Evolutionary conservation across 2,888 invertebrate genomes (phyloP), one percentile per base, ranked within the genome.

Genomic region (Drosophila lutescens): DNA sequence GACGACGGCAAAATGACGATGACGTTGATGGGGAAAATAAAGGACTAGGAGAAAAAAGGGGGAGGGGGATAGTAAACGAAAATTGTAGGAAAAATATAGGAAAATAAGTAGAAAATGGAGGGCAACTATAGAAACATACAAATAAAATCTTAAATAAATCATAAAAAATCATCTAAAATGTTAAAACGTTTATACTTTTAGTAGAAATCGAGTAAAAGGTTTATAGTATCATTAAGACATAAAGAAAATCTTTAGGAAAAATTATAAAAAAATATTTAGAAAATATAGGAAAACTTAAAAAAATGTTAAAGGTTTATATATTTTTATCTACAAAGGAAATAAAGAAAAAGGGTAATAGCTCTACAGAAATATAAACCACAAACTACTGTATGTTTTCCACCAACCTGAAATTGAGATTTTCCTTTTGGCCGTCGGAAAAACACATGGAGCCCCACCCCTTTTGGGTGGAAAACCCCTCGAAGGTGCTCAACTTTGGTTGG

Each of bases 401-500:
- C 10, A 30, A n/a, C 30, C 30, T 30, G 30, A 30, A 30, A 7
- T 12, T 8, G 13, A 4, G 30, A 32, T 8, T 47, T 46, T 50
- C 9, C 17, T 44, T 50, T 50, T 30, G 30, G 78, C 90, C 90
- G 90, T 76, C 89, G 89, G 90, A 78, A 76, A 78, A 75, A 77
- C 68, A 40, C 40, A 51, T 50, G 15, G 40, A 32, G 30, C 51
- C 54, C 53, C 49, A 30, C 17, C 74, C 26, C 26, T 58, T 53
- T 59, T 47, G 55, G 57, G 82, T 76, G 83, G 74, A 68, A 73
- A 78, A 76, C 78, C 75, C 77, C 73, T 47, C 68, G 70, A 89
- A 89, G 87, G 83, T 86, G 85, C 91, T 88, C 71, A 80, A 83
- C 91, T 90, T 91, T 90, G 90, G 90, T 90, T 91, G 90, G 90